phyloP scores from a whole-genome alignment of 2,888 invertebrate species.

The Lasioglossum pauxillum region DNA sequence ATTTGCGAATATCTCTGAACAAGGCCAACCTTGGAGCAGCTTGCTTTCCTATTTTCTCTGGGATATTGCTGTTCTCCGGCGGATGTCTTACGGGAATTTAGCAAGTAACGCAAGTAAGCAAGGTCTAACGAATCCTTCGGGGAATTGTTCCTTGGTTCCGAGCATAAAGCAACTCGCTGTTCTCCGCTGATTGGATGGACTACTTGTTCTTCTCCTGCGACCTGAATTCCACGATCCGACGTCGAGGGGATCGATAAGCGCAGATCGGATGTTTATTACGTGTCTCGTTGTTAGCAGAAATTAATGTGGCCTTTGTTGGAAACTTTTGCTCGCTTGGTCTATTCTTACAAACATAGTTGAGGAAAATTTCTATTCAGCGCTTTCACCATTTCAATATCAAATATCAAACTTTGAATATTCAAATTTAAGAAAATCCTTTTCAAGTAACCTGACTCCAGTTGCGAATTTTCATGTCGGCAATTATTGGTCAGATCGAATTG shows the following conservation, averaged over 20 bases:
- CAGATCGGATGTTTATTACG: neutral
- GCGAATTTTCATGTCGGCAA: neutral
- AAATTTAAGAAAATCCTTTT: neutral
- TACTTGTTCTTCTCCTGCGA: neutral
- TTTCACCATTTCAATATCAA: neutral
- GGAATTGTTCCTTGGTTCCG: neutral
- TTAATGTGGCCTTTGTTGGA: neutral
- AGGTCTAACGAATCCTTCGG: conserved; percentile 23
- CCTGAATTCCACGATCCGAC: neutral
- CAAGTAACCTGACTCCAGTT: neutral
- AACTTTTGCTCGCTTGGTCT: no score
- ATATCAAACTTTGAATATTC: neutral
- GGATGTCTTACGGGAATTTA: neutral
- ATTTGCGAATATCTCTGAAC: conserved; percentile 40
- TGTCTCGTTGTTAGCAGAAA: neutral
- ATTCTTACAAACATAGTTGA: no score
- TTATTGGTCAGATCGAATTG: neutral
- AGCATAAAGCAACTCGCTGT: neutral
- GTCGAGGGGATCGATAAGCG: neutral
- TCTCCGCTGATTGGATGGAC: neutral
- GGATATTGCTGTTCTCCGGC: neutral
- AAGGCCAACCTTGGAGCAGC: conserved; percentile 19
- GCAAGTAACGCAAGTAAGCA: neutral
- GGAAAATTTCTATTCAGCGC: neutral
- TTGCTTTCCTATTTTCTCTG: neutral